Percentiles rank a stretch among this genome's conserved stretches.
phyloP scores from a whole-genome alignment of 35 echinoderm and acorn worm genomes.

The Heliocidaris erythrogramma region DNA sequence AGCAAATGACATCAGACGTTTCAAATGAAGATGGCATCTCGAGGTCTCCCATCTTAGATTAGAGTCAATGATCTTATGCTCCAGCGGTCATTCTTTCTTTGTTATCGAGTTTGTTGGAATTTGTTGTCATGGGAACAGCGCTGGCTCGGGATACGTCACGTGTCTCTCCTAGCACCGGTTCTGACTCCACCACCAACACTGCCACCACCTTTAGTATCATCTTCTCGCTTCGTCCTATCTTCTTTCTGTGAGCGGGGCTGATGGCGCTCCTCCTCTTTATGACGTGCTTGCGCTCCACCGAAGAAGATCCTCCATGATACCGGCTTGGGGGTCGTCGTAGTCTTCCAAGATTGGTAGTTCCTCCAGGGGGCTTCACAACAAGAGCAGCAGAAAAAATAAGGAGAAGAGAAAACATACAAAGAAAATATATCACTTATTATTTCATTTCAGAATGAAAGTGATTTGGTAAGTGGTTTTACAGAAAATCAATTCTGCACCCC shows the following conservation, averaged over 20 bases:
- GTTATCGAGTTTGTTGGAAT: neutral
- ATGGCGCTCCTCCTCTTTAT: neutral
- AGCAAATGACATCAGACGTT: too few species aligned
- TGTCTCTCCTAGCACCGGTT: neutral
- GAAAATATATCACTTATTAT: neutral
- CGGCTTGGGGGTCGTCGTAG: slow-evolving; percentile 36
- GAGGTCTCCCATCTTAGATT: neutral
- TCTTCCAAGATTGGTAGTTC: slow-evolving; percentile 39
- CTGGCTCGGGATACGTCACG: neutral
- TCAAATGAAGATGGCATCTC: neutral
- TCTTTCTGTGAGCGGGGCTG: neutral
- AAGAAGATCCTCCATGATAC: slow-evolving; percentile 38
- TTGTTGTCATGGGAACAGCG: neutral
- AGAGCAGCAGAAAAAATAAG: neutral
- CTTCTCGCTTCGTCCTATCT: neutral
- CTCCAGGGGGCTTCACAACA: slow-evolving; percentile 4
- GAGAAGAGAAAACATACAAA: neutral
- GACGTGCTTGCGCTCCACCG: slow-evolving; percentile 32
- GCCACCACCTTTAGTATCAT: neutral
- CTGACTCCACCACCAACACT: neutral
- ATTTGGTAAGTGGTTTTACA: neutral
- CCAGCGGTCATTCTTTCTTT: neutral
- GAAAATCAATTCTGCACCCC: neutral
- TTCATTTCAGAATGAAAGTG: too few species aligned
- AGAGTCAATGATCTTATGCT: neutral